These are phyloP conservation scores for Oreohelix idahoensis DNA, from an alignment of 1,140 invertebrate genomes.

Conservation along the genomic window DNA sequence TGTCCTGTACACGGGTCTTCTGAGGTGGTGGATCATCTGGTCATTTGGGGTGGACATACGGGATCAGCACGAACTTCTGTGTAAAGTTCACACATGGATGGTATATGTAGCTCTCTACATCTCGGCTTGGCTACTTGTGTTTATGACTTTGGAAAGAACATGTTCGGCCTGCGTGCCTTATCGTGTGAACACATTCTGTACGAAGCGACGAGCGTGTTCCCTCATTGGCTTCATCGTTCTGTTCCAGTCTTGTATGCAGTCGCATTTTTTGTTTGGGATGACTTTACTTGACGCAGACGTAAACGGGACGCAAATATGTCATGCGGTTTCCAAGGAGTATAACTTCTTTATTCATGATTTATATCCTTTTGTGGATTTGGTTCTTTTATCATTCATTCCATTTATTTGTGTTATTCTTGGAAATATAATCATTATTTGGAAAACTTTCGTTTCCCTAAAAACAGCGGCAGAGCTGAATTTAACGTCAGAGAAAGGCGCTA, in stretches of 20 bases:
- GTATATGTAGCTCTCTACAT: constrained; percentile 44
- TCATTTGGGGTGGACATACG: constrained; percentile 50
- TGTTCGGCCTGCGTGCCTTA: constrained; percentile 54
- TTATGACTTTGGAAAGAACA: constrained; percentile 54
- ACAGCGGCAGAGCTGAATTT: constrained; percentile 26
- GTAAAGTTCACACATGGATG: constrained; percentile 50
- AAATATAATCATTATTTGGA: constrained; percentile 41
- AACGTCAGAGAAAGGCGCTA: neutral
- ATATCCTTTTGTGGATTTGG: constrained; percentile 39
- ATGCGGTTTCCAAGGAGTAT: neutral
- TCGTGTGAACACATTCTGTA: constrained; percentile 41
- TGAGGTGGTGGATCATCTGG: constrained; percentile 52
- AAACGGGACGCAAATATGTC: neutral
- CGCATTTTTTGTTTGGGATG: constrained; percentile 26
- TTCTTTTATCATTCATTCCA: constrained; percentile 37
- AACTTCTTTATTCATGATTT: constrained; percentile 26
- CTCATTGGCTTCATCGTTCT: constrained; percentile 24
- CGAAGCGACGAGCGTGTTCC: neutral
- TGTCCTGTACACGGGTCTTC: constrained; percentile 52
- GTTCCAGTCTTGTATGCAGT: constrained; percentile 6
- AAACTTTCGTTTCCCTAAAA: constrained; percentile 18
- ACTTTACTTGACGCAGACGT: neutral
- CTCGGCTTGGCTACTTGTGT: constrained; percentile 56
- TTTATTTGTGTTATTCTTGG: constrained; percentile 36
- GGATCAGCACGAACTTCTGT: constrained; percentile 32